Base-by-base conservation (phyloP, 1,140 invertebrate genomes). In the Drosophila insularis region DNA sequence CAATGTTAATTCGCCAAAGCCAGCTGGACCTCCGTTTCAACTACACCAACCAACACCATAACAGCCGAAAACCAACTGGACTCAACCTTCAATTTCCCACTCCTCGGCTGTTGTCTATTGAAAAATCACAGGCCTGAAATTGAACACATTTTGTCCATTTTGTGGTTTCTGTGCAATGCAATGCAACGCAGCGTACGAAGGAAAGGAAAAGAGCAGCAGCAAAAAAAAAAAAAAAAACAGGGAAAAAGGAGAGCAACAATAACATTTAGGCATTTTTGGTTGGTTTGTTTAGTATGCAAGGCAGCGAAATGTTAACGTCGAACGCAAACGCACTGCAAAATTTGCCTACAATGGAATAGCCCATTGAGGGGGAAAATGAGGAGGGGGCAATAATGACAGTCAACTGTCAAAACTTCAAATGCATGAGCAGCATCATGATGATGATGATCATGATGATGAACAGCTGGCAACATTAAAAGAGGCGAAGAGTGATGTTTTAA, bases 111-210 rank as follows among this genome's bases (percentile, higher is more conserved):
- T 62, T 62, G 66, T 82, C 75, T 89, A 86, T 86, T 86, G 81
- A 89, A 86, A 86, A 86, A 86, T 86, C 82, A 86, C 84, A 82
- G 82, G 79, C 82, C 79, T 82, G 75, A 86, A 89, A 86, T 86
- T 89, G 82, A 86, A 86, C 82, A 86, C 84, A 86, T 86, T 89
- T 86, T 87, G 82, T 80, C 79, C 82, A 86, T 86, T 86, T 86
- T 86, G 82, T 69, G 82, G 82, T 76, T 85, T 76, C 66, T 80
- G 58, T 71, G 81, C 63, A 63, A 59, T 64, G 58, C 40, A 43
- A 43, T 7, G 54, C 64, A 68, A 31, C 62, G 19, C 37, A 53
- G 62, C 63, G 13, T 37, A 35, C 35, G 53, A 21, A 17, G 67
- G 40, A n/a, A 17, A 19, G 17, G 17, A 50, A 50, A 50, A 10